Base-by-base conservation (phyloP, 2,888 invertebrate genomes). In the Drosophila tripunctata region DNA sequence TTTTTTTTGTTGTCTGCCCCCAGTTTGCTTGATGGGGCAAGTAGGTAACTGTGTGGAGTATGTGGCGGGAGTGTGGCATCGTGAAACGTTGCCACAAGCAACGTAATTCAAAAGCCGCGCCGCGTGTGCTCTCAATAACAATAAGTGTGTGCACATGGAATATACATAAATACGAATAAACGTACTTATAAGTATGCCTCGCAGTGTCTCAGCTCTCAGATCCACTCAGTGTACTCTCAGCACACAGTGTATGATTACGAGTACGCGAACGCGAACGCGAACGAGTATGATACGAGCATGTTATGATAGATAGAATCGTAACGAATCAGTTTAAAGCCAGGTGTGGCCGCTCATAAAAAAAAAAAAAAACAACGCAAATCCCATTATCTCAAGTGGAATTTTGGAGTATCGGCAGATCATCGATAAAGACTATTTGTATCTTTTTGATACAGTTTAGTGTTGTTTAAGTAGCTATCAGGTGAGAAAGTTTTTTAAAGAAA, bases 51-150 rank as follows among this genome's bases (percentile, higher is more conserved):
- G 27, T 10, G 8, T 8, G 10, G 27, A 27, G 21, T 4, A 6
- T 8, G 7, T 14, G 40, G n/a, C 8, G 10, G 12, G 14, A 14
- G 14, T 14, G n/a, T 12, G 12, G 56, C 8, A n/a, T 12, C 15
- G 19, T n/a, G 19, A 14, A 45, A 22, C 15, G 73, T 72, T 70
- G 69, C 75, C 78, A 57, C 17, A 51, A 67, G 67, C 71, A 71
- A 75, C 70, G 66, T 27, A 67, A 57, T 61, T 72, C 73, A 73
- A 73, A 73, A 76, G 67, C 77, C 54, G 54, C 55, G 73, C 61
- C 73, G 73, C 73, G 43, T 77, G 73, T 71, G 75, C 64, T 43
- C 58, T 57, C 64, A 75, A 72, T 55, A 72, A 76, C 45, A 76
- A 71, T 71, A 55, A 61, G 58, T 58, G 35, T 58, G 35, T 38